Base-by-base conservation (phyloP, 2,113 vertebrate genomes). In the Syrmaticus mikado region DNA sequence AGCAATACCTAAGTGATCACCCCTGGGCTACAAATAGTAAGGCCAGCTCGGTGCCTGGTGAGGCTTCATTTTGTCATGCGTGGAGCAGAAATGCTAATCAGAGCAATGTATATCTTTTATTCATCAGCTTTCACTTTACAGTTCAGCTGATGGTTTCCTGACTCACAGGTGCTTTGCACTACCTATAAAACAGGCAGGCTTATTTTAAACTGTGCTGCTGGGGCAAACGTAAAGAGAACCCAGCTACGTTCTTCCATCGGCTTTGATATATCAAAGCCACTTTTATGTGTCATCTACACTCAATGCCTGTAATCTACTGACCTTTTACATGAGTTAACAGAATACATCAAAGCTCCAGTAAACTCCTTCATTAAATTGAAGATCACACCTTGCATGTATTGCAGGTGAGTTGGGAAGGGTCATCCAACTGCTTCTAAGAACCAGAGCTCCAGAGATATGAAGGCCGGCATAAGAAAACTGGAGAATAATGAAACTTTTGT, bases 401-500 rank as follows among this genome's bases (percentile, higher is more conserved):
- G 24, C 68, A 89, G 75, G 6, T 9, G 57, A 45, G 60, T 60
- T 82, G 20, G 2, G 41, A 89, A n/a, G 25, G 22, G 22, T 32
- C 25, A 4, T 8, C 0, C 2, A 40, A 55, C 71, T 82, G 64
- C 67, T 80, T 48, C 40, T 53, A 66, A 70, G 41, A 75, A 30
- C 70, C 50, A 77, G 20, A 68, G n/a, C 67, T 50, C 32, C 20
- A 32, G 68, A 80, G 55, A n/a, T 50, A 6, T 7, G 28, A 91
- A 78, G 41, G 6, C 3, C 61, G 46, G 38, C 64, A 32, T 48
- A 67, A 87, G 72, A 87, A 91, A 87, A 80, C 9, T 60, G 28
- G 68, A 77, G 76, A 85, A 40, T 7, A 71, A 40, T 13, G 52
- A 81, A 77, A 71, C 36, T 78, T 92, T 93, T 81, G 88, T 92